These are phyloP conservation scores for Euwallacea fornicatus DNA, from an alignment of 1,140 invertebrate genomes.

Conservation along the genomic window DNA sequence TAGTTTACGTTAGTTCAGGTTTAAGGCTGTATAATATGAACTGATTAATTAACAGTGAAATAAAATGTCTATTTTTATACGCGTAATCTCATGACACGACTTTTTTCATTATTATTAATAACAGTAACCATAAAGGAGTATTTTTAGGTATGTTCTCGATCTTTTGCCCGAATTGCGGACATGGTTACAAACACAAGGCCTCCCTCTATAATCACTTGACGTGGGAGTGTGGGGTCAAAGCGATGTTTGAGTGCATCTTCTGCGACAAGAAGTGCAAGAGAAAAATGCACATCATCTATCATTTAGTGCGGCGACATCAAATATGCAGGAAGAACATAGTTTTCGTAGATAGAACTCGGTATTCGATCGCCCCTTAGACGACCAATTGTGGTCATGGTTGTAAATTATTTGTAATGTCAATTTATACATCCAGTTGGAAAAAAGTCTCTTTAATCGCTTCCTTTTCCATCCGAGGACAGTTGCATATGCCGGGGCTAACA, in stretches of 20 bases:
- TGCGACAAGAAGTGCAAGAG: constrained; percentile 26
- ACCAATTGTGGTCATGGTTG: no score
- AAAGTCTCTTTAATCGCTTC: no score
- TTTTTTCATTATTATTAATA: neutral
- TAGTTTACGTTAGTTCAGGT: constrained; percentile 3
- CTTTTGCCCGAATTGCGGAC: constrained; percentile 11
- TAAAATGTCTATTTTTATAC: neutral
- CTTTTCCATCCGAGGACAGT: no score
- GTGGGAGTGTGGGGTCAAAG: constrained; percentile 48
- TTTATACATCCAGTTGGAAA: no score
- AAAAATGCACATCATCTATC: constrained; percentile 19
- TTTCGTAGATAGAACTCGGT: neutral
- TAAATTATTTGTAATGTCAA: no score
- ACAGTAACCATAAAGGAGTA: no score
- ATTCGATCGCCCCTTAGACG: neutral
- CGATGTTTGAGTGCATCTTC: constrained; percentile 57
- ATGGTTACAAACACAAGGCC: constrained; percentile 2
- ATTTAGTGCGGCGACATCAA: neutral
- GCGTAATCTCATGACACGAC: neutral
- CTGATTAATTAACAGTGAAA: neutral
- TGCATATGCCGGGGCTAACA: no score
- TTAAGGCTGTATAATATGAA: neutral
- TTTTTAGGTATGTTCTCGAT: no score
- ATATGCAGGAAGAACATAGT: neutral
- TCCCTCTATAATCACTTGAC: constrained; percentile 8